Evolutionary conservation across 2,113 vertebrate species (phyloP).

Genomic region (Campylomormyrus numenius): DNA sequence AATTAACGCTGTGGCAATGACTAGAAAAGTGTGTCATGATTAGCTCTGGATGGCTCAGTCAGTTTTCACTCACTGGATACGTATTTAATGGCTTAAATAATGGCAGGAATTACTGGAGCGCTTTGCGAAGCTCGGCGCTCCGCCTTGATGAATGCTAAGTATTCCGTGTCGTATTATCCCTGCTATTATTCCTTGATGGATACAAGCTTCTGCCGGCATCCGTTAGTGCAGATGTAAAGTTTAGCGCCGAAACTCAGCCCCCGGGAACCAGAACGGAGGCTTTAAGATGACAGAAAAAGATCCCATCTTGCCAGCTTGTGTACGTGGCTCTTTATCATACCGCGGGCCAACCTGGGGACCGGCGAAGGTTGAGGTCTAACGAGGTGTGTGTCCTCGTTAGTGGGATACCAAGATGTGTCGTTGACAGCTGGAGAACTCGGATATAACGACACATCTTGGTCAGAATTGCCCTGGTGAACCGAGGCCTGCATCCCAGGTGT

Average conservation of each 20-base stretch:
- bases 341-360: background rate
- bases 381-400: background rate
- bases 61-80: constrained; percentile 7
- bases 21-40: constrained; percentile 19
- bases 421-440: constrained; percentile 1
- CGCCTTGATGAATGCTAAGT: constrained; percentile 5
- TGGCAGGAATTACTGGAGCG: background rate
- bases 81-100: constrained; percentile 6
- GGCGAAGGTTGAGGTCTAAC: background rate
- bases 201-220: constrained; percentile 5
- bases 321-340: background rate
- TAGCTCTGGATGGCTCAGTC: constrained; percentile 13
- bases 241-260: background rate
- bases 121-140: background rate
- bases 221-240: background rate
- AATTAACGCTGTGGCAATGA: constrained; percentile 15
- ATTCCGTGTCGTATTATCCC: background rate
- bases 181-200: background rate
- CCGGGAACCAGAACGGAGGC: background rate
- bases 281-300: background rate
- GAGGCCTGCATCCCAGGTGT: background rate
- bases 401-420: background rate
- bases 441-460: too few species aligned
- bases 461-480: background rate
- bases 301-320: background rate